These are phyloP conservation scores for Protosalanx chinensis DNA, from an alignment of 2,797 vertebrate genomes.

Conservation along the genomic window DNA sequence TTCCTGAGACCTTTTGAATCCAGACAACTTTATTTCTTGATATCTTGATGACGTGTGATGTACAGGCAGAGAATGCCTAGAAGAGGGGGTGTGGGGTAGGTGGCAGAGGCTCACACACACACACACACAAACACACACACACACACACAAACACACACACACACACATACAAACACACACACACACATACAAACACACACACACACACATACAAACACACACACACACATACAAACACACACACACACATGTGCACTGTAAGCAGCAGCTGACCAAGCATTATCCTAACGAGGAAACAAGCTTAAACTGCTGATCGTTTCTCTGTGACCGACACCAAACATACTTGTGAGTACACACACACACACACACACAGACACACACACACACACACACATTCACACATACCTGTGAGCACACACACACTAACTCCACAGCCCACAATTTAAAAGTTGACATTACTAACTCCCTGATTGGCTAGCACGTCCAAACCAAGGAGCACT, in stretches of 20 bases:
- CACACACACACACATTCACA: too few relatives aligned
- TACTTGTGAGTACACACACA: too few relatives aligned
- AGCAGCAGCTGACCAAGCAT: conserved; percentile 21
- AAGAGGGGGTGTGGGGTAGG: not conserved
- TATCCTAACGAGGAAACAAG: conserved; percentile 17
- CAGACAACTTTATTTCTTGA: not conserved
- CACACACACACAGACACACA: too few relatives aligned
- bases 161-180: not conserved
- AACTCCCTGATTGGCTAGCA: too few relatives aligned
- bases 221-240: too few relatives aligned
- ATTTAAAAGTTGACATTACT: too few relatives aligned
- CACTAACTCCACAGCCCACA: too few relatives aligned
- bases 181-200: not conserved
- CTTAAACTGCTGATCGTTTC: not conserved
- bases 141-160: not conserved
- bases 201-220: not conserved
- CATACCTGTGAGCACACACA: not conserved
- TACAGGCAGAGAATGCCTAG: not conserved
- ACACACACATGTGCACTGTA: conserved; percentile 11
- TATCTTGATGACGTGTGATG: too few relatives aligned
- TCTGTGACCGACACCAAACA: not conserved
- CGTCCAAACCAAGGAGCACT: too few relatives aligned
- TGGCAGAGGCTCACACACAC: not conserved
- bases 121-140: not conserved
- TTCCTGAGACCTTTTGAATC: not conserved